Base-by-base conservation (phyloP, 2,113 vertebrate species). In the Ia io region DNA sequence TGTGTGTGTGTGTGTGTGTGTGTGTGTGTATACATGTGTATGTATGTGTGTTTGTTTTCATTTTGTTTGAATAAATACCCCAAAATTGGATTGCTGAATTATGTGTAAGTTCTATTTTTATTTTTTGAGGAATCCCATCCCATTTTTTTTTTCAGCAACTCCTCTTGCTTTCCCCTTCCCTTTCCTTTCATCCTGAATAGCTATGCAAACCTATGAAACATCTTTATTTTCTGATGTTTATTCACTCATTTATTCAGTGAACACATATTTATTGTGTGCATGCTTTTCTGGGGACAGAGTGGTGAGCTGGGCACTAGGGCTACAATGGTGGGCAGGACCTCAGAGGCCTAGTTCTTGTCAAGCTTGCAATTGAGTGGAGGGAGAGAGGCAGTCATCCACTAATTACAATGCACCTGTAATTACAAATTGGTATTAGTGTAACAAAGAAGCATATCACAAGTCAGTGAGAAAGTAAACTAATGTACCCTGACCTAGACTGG, bases 181-280 rank as follows among this genome's bases (percentile, higher is more conserved):
- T 28, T 56, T 51, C 28, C 67, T 88, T 96, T 90, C n/a, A 32
- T 71, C 12, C 30, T 42, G 10, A 90, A 47, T 3, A 77, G 35
- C 6, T 14, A 47, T 91, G 59, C 18, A 76, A 56, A 49, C 69
- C 30, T 90, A 25, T 80, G 47, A 65, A 67, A 4, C 1, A 42
- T 37, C 67, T 83, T 53, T 28, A 18, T 84, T 77, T 88, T 96
- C 65, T 95, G 77, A 73, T 90, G 17, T 56, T 63, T 71, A 63
- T 40, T 63, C 22, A 37, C 70, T 90, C 13, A 37, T 74, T 65
- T 20, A n/a, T 4, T 85, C 22, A 65, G 3, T 17, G 22, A 74
- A 51, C 7, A 35, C 16, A 2, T 47, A 44, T n/a, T 76, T 84
- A 30, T 70, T 65, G 40, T 67, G 9, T 44, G 47, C 7, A 28